A percentile compares a stretch with the other conserved stretches of the same genome.
These are phyloP conservation scores for Tor tambroides DNA, from an alignment of 2,113 vertebrate species.

Conservation along the genomic window DNA sequence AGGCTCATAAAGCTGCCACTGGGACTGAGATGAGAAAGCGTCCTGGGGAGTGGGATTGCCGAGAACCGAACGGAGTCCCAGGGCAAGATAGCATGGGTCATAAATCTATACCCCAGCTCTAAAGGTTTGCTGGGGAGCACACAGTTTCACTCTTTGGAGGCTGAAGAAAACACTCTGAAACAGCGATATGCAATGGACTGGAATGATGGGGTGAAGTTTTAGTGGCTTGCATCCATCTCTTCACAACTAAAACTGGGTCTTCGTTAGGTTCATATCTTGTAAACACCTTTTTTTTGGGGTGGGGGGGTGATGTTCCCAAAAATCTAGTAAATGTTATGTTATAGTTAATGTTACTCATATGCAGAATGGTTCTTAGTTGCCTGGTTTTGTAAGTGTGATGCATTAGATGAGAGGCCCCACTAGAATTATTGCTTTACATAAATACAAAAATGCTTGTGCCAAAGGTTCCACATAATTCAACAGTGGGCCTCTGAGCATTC, in stretches of 20 bases:
- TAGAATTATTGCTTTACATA: conserved; percentile 45
- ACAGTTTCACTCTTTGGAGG: conserved; percentile 26
- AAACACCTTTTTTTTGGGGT: not conserved
- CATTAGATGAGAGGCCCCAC: conserved; percentile 41
- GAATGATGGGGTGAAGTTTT: too few relatives aligned
- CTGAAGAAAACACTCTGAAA: conserved; percentile 45
- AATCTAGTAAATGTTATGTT: not conserved
- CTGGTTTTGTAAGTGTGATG: conserved; percentile 39
- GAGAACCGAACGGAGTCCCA: conserved; percentile 49
- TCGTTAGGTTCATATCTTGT: not conserved
- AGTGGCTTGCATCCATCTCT: not conserved
- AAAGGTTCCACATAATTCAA: conserved; percentile 46
- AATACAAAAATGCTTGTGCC: conserved; percentile 38
- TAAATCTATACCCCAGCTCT: conserved; percentile 54
- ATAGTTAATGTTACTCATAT: not conserved
- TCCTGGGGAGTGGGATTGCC: conserved; percentile 25
- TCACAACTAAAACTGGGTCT: not conserved
- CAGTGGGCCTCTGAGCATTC: not conserved
- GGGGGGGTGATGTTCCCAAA: not conserved
- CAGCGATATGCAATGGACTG: conserved; percentile 45
- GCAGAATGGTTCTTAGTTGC: not conserved
- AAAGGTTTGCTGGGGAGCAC: conserved; percentile 36
- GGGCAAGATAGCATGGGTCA: conserved; percentile 48
- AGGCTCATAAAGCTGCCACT: conserved; percentile 74
- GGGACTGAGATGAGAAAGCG: conserved; percentile 61